Evolutionary conservation across 1,140 invertebrate species (phyloP), one percentile per base, ranked within the genome.

Genomic region (Lasioglossum albipes): DNA sequence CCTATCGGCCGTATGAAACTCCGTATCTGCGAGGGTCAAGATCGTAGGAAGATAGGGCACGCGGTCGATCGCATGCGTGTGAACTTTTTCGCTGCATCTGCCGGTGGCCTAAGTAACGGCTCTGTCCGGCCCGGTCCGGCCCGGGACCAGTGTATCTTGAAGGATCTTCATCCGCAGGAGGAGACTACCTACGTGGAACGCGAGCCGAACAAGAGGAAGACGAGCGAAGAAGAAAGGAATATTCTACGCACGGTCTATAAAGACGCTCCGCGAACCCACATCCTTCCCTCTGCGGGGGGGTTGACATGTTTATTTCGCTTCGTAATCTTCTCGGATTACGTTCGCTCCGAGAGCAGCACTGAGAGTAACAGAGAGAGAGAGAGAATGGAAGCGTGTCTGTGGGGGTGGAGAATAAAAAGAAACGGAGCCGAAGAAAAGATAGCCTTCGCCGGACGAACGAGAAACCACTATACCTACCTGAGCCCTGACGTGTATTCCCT

Each of bases 291-390:
- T 54, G 67, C 81, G 66, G 82, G 82, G 81, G 82, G 85, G 87
- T 88, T 88, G 89, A 89, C 89, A 89, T 87, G 88, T 90, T 90
- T 90, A 90, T 90, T 90, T 89, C 89, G 74, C 73, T 79, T 41
- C 52, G 88, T 89, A 88, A 90, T 90, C 89, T 87, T 90, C 87
- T 90, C 89, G 85, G 87, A 90, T 90, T 90, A 90, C 85, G 80
- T 87, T 86, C 59, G 76, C 31, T 45, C 36, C 67, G n/a, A 76
- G 42, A 36, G 36, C 13, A 59, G 13, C 52, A 41, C 20, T 12
- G 20, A 57, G 16, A 74, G n/a, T 16, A 49, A 75, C 68, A 73
- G 13, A 22, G 16, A 66, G 20, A 70, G 20, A 36, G 18, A 16
- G 65, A 68, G 61, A 57, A 36, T 68, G 7, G 49, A 41, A 54